Evolutionary conservation across 2,797 vertebrate species (phyloP), one percentile per base, ranked within the genome.

Genomic region (Enteromius trimaculatus): DNA sequence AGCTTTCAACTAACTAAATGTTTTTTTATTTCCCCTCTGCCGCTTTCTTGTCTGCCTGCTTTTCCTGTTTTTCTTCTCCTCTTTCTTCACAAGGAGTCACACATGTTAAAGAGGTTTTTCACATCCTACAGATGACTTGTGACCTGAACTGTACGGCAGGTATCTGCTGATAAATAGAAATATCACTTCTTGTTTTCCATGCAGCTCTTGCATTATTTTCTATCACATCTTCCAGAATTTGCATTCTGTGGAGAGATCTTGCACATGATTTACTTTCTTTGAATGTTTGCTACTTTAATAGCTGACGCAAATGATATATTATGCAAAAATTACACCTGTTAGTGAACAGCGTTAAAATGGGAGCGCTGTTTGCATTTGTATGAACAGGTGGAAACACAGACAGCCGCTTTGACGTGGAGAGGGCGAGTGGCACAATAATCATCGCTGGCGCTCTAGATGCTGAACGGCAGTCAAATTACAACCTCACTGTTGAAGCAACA

Each of bases 101-200:
- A 81, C 92, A 95, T 90, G 92, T 93, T 94, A 95, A 94, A 95
- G 96, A 96, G 91, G 93, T 90, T 86, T 96, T 96, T 95, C 92
- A 95, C 94, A 93, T 96, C 94, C 93, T 95, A 93, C 95, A 94
- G 93, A 95, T 95, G 95, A 91, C 95, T 94, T 96, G 94, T 94
- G 95, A 95, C 93, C 92, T 85, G 92, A 95, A 94, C 93, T 95
- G 94, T 95, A 94, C 94, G 94, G 95, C 94, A 96, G 95, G 96
- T 96, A 96, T 95, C 95, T 96, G 95, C 94, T 95, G 95, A 93
- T 91, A 94, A 94, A 92, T 92, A 93, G 91, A 94, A 93, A 94
- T 93, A 91, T 90, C 86, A 31, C 23, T 58, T 60, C 34, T 82
- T 76, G 6, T 39, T 49, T 79, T 69, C 68, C 1, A 51, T 19